Base-by-base conservation (phyloP, 2,797 vertebrate genomes). In the Avahi laniger region DNA sequence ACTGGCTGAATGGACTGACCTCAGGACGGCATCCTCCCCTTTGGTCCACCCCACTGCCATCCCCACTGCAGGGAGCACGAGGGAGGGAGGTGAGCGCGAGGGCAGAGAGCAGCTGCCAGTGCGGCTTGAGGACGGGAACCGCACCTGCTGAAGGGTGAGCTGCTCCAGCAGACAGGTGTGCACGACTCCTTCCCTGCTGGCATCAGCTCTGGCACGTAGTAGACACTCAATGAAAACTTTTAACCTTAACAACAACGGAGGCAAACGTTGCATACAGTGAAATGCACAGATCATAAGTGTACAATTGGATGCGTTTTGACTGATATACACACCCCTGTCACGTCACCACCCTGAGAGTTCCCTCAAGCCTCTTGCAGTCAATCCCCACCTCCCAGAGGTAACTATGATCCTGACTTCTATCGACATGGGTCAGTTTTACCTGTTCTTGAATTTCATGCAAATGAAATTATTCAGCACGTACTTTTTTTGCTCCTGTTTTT, bases 251-350 rank as follows among this genome's bases (percentile, higher is more conserved):
- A 75, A n/a, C 33, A 61, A 33, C 7, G 59, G 59, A 72, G 30
- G 50, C 41, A 15, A 94, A 88, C n/a, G 52, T 76, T 5, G 12
- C 38, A 33, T 69, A 8, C 30, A 33, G 14, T 17, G 50, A 81
- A 76, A 38, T 52, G 41, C n/a, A 4, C 3, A 30, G 46, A 7
- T 30, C 15, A 0, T 12, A 26, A 4, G 43, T 35, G 28, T 28
- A 7, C 30, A 14, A 22, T 7, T 33, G 33, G 43, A 50, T 63
- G 46, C 5, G 24, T 67, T 83, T 14, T 81, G 73, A 72, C 72
- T 52, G 26, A 12, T 7, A n/a, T 41, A 35, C 72, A 50, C 75
- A 33, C 8, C 65, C 61, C 0, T 8, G 48, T 33, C 26, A 14
- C 26, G 2, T 54, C 48, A 3, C 22, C 26, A 38, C 65, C 57